These are phyloP conservation scores for Chaunax sp. DNA, from an alignment of 2,797 vertebrate genomes.

Conservation along the genomic window DNA sequence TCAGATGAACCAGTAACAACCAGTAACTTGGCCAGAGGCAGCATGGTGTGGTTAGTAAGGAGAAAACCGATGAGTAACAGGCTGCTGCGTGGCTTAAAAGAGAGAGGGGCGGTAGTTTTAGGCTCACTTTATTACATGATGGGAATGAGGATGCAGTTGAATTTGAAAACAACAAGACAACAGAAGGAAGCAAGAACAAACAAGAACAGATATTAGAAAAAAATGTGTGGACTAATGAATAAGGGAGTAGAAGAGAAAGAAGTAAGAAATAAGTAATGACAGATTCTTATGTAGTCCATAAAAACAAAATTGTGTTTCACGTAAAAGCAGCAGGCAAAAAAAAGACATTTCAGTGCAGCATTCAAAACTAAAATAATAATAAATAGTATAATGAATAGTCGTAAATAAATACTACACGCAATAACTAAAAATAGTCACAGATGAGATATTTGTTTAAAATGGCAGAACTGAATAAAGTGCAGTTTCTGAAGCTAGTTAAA, in stretches of 20 bases:
- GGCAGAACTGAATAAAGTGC: too few species aligned
- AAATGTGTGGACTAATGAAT: slow-evolving; percentile 28
- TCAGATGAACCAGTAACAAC: slow-evolving; percentile 40
- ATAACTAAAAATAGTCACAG: too few species aligned
- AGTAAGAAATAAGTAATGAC: slow-evolving; percentile 25
- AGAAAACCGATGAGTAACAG: slow-evolving; percentile 48
- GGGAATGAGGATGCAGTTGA: slow-evolving; percentile 9
- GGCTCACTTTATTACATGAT: slow-evolving; percentile 37
- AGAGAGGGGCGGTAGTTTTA: slow-evolving; percentile 38
- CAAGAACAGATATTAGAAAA: slow-evolving; percentile 10
- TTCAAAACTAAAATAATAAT: too few species aligned
- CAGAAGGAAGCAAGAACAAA: slow-evolving; percentile 12
- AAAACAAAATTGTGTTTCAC: too few species aligned
- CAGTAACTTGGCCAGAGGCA: slow-evolving; percentile 40
- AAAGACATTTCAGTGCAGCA: too few species aligned
- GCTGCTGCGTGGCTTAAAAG: slow-evolving; percentile 31
- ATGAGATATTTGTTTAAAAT: too few species aligned
- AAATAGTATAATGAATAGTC: too few species aligned
- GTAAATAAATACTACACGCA: too few species aligned
- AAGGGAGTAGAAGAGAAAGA: slow-evolving; percentile 17
- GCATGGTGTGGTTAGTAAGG: slow-evolving; percentile 59
- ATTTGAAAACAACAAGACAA: slow-evolving; percentile 32
- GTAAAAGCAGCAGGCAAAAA: too few species aligned
- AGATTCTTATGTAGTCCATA: too few species aligned
- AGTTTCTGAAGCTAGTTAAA: too few species aligned